These are phyloP conservation scores for Perizoma affinitatum DNA, from an alignment of 2,888 invertebrate genomes.

Conservation along the genomic window DNA sequence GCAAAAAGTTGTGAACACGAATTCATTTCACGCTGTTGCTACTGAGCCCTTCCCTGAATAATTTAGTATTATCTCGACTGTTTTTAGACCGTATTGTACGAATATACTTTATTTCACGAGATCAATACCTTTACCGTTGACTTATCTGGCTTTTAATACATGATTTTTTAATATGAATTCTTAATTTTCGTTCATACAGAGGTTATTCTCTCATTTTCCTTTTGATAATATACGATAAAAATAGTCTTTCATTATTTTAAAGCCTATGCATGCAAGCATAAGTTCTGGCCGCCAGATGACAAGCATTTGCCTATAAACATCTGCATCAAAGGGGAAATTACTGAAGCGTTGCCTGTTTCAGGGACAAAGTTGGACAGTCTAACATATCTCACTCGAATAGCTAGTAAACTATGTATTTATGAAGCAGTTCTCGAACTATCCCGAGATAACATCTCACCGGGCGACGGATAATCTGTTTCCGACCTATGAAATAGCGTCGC, in stretches of 20 bases:
- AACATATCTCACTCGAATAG: too few species aligned
- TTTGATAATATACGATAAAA: too few species aligned
- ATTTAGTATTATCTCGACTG: slow-evolving; percentile 37
- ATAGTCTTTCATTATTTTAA: too few species aligned
- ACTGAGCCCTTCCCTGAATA: slow-evolving; percentile 36
- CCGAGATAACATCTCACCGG: slow-evolving; percentile 21
- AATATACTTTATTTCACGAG: slow-evolving; percentile 33
- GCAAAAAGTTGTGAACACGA: slow-evolving; percentile 30
- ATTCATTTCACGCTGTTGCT: slow-evolving; percentile 37
- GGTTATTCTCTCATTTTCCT: too few species aligned
- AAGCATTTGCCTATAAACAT: too few species aligned
- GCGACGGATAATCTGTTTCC: slow-evolving; percentile 13
- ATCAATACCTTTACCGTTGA: slow-evolving; percentile 32
- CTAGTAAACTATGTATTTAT: neutral
- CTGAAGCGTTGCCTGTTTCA: too few species aligned
- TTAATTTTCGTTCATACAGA: too few species aligned
- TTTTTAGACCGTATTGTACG: slow-evolving; percentile 29
- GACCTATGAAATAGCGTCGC: too few species aligned
- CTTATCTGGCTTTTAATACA: slow-evolving; percentile 18
- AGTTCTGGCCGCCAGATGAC: too few species aligned
- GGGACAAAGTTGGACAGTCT: too few species aligned
- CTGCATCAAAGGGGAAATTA: too few species aligned
- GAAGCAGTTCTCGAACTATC: slow-evolving; percentile 7
- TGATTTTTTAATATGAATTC: slow-evolving; percentile 10
- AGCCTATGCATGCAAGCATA: too few species aligned